These are phyloP conservation scores for Prosopocoilus inquinatus DNA, from an alignment of 2,888 invertebrate genomes.

Conservation along the genomic window DNA sequence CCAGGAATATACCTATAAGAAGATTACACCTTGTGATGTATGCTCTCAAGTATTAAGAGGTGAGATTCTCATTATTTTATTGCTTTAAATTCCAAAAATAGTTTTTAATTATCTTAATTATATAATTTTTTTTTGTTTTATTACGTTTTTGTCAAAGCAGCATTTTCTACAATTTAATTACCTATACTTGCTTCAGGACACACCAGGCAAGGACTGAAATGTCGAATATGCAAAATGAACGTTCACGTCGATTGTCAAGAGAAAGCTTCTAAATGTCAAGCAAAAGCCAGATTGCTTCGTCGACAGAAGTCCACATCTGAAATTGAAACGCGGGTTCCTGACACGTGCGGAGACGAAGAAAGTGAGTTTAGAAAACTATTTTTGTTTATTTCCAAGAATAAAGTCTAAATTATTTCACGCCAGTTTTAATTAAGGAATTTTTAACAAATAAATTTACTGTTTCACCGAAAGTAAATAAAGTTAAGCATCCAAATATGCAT, in stretches of 20 bases:
- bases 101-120: too few species aligned
- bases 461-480: too few species aligned
- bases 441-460: too few species aligned
- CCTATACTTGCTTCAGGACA: slow-evolving; percentile 63
- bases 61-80: slow-evolving; percentile 45
- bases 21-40: slow-evolving; percentile 91
- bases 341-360: slow-evolving; percentile 69
- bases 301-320: slow-evolving; percentile 88
- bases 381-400: neutral
- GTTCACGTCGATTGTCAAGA: slow-evolving; percentile 88
- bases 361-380: slow-evolving; percentile 61
- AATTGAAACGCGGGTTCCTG: slow-evolving; percentile 70
- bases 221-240: slow-evolving; percentile 88
- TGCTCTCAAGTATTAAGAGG: slow-evolving; percentile 91
- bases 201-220: slow-evolving; percentile 85
- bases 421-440: too few species aligned
- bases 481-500: too few species aligned
- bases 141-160: too few species aligned
- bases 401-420: too few species aligned
- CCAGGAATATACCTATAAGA: slow-evolving; percentile 93
- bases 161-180: neutral
- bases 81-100: neutral
- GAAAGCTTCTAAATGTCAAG: slow-evolving; percentile 79
- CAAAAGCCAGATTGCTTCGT: slow-evolving; percentile 78
- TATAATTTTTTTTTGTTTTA: too few species aligned